Conservation (phyloP, 1,140 invertebrate species). For the Danaus plexippus region DNA sequence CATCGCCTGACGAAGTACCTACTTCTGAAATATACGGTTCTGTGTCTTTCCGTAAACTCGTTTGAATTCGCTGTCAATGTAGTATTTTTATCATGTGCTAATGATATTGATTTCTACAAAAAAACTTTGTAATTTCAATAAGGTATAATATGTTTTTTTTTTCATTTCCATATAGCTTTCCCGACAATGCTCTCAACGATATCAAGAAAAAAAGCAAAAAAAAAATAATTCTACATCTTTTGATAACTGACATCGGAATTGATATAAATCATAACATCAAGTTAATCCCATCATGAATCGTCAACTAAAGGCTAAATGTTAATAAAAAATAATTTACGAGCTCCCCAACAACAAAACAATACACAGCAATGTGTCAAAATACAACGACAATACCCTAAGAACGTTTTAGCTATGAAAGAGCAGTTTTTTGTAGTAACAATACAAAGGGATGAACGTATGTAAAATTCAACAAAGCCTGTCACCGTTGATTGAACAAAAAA, state of each 20-base stretch:
- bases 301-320: constrained; percentile 30
- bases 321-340: constrained; percentile 53
- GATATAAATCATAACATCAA: constrained; percentile 55
- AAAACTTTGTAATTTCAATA: no score
- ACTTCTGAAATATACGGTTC: no score
- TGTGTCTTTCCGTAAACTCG: no score
- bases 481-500: constrained; percentile 42
- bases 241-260: constrained; percentile 16
- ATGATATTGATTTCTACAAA: no score
- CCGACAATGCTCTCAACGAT: no score
- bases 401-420: no score
- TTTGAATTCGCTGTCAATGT: no score
- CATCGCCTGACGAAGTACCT: no score
- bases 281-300: constrained; percentile 46
- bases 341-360: constrained; percentile 55
- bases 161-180: no score
- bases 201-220: background rate
- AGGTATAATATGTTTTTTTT: no score
- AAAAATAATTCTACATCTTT: constrained; percentile 1
- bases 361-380: constrained; percentile 63
- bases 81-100: no score
- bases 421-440: no score
- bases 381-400: constrained; percentile 31
- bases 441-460: constrained; percentile 5
- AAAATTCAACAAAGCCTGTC: constrained; percentile 44